Evolutionary conservation across 2,113 vertebrate genomes (phyloP), one percentile per base, ranked within the genome.

Genomic region (Arizona elegans): DNA sequence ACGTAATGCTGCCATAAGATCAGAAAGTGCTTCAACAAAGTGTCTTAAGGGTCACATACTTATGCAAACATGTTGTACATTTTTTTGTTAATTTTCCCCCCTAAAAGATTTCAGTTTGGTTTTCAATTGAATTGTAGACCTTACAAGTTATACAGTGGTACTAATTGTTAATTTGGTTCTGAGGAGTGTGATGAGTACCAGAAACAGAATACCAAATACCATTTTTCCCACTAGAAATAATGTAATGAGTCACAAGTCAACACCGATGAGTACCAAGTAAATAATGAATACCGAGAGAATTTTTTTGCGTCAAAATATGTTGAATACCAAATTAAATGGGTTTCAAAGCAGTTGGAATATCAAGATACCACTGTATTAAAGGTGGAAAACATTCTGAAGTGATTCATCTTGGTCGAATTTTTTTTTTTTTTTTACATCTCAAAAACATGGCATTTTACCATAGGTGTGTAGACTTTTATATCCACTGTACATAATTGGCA

Each of bases 141-240:
- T 65, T 65, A 65, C 29, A 59, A 58, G 8, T 58, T 11, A 26
- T 26, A 26, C 24, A 29, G 24, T 62, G 24, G 24, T 62, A 62
- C 10, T 65, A 10, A n/a, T n/a, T 29, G 4, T 29, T 29, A 62
- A 62, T 29, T 59, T 62, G 26, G 10, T 65, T 65, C 62, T 13
- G 62, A 4, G 29, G n/a, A 4, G 12, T 0, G 0, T 4, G 1
- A 65, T n/a, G 11, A 70, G 29, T n/a, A n/a, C 3, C 29, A n/a
- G 13, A 59, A 70, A 70, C 5, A 1, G 62, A 70, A 5, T 70
- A 70, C 29, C 12, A n/a, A n/a, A n/a, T 43, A 43, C 38, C 4
- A 24, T 70, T 70, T n/a, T 70, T 13, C 26, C 62, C 62, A 70
- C 11, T 29, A 65, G 26, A 65, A 65, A 65, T 65, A 65, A 65